Percentiles rank a stretch among this genome's conserved stretches.
Conservation (phyloP, 2,888 invertebrate species). For the Fragum fragum region DNA sequence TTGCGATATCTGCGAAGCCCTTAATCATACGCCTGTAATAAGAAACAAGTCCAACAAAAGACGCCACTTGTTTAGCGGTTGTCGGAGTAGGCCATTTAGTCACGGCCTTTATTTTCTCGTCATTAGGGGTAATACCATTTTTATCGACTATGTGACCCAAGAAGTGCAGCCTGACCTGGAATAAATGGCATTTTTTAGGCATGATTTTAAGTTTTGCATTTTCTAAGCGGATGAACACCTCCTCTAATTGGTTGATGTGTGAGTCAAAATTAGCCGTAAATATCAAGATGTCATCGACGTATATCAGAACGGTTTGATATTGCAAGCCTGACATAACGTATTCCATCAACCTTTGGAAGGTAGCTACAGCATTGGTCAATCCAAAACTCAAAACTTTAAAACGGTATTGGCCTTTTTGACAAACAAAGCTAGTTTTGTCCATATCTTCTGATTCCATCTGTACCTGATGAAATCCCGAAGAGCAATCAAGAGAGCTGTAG, state of each 20-base stretch:
- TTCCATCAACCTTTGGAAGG: conserved; percentile 66
- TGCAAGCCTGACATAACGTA: conserved; percentile 55
- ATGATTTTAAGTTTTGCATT: no score
- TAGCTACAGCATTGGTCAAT: conserved; percentile 48
- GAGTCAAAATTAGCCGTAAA: not conserved
- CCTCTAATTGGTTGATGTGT: conserved; percentile 7
- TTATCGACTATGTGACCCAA: conserved; percentile 31
- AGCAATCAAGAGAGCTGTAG: conserved; percentile 58
- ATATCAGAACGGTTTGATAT: conserved; percentile 50
- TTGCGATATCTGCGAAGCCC: no score
- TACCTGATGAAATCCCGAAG: conserved; percentile 62
- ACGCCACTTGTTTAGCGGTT: no score
- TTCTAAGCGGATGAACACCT: no score
- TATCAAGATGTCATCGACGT: conserved; percentile 34
- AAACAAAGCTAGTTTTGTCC: conserved; percentile 55
- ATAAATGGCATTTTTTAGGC: no score
- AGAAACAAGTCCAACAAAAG: no score
- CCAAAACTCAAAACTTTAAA: conserved; percentile 36
- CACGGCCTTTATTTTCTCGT: conserved; percentile 10
- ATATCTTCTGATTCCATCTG: conserved; percentile 42
- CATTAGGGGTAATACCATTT: conserved; percentile 26
- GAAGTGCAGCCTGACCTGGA: not conserved
- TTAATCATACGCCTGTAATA: no score
- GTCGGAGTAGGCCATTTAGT: conserved; percentile 4
- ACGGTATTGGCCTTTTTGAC: conserved; percentile 46